Evolutionary conservation across 1,140 invertebrate species (phyloP), one percentile per base, ranked within the genome.

Genomic region (Aphidius ervi): DNA sequence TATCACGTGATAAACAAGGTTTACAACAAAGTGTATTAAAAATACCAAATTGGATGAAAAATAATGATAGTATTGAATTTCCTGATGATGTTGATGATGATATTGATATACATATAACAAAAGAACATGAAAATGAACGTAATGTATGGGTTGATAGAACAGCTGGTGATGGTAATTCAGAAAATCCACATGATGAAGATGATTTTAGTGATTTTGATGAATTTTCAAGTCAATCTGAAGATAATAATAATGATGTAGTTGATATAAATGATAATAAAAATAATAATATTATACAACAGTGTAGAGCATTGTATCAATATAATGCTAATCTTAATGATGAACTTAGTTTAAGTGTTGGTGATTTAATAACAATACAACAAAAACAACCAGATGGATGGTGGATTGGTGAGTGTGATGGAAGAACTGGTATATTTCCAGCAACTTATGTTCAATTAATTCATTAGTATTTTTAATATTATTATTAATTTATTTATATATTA

Each of bases 361-460:
- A 97, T 73, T 80, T 93, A 9, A 92, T 97, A 65, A 89, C 88
- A 61, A 88, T 97, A 39, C 92, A 92, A 74, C 88, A 92, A 68
- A 95, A 95, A 71, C 91, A 95, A 72, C 87, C 90, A n/a, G 92
- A 95, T 72, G 93, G 93, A 6, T 97, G 94, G 94, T 97, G 94
- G 94, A 86, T 94, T 55, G 94, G 94, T 8, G 92, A 95, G 67
- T 83, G 94, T 49, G 86, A 90, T 61, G 93, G 93, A 40, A 82
- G 83, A 57, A 87, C 92, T 55, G 94, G 94, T 39, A 94, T 95
- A 64, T 96, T 97, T 70, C 94, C 94, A 1, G 93, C 93, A 2
- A 95, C 93, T 5, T 97, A 96, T 70, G 94, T 96, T 4, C 89
- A 95, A 83, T 67, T 78, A 45, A 74, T 79, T 62, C 69, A 73